Conservation (phyloP, 2,113 vertebrate species). For the Martes martes region DNA sequence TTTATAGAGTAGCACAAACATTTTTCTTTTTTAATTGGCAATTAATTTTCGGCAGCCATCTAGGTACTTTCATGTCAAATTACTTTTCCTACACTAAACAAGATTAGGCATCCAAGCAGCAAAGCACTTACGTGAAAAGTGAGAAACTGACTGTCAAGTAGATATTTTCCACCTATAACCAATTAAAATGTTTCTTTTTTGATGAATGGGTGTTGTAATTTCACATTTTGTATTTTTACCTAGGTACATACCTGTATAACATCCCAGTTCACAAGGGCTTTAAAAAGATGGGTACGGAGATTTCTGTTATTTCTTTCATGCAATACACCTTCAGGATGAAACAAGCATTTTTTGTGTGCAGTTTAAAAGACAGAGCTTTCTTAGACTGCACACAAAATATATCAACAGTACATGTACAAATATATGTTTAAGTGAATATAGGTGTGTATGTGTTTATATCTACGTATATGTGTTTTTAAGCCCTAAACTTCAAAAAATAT, state of each 20-base stretch:
- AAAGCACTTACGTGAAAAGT: constrained; percentile 88
- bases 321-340: constrained; percentile 47
- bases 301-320: constrained; percentile 26
- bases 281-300: constrained; percentile 68
- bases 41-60: constrained; percentile 91
- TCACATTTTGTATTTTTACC: constrained; percentile 80
- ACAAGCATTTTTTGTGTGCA: constrained; percentile 46
- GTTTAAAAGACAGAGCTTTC: constrained; percentile 69
- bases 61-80: constrained; percentile 90
- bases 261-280: constrained; percentile 67
- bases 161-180: constrained; percentile 88
- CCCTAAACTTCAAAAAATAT: constrained; percentile 41
- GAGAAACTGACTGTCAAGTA: constrained; percentile 89
- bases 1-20: constrained; percentile 91
- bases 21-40: constrained; percentile 93
- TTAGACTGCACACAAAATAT: constrained; percentile 64
- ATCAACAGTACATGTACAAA: not conserved
- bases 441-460: not conserved
- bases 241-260: constrained; percentile 78
- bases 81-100: constrained; percentile 89
- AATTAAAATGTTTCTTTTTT: constrained; percentile 90
- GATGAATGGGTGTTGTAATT: constrained; percentile 86
- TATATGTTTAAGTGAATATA: not conserved
- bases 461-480: not conserved
- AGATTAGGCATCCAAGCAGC: constrained; percentile 88